Evolutionary conservation across 2,888 invertebrate species (phyloP).

Genomic region (Altica lythri): DNA sequence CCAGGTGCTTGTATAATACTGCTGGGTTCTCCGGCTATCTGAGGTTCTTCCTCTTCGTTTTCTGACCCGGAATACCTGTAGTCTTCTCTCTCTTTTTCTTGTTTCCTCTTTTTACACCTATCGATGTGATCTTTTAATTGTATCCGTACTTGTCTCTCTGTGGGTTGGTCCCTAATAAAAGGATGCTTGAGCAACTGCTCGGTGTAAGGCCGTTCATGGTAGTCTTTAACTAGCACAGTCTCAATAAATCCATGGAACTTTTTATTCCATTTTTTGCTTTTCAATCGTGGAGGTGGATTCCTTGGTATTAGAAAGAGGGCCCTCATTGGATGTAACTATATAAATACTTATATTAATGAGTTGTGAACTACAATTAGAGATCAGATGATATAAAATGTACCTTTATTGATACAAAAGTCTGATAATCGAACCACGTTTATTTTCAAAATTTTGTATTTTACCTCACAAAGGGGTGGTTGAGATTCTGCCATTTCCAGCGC

Average conservation of each 20-base stretch:
- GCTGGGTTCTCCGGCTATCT: conserved; percentile 90
- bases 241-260: conserved; percentile 98
- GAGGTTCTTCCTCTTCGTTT: conserved; percentile 94
- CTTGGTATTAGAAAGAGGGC: conserved; percentile 98
- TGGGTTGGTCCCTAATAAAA: conserved; percentile 98
- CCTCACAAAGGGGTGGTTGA: conserved; percentile 96
- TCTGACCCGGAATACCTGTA: conserved; percentile 93
- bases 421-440: too few species aligned
- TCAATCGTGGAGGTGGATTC: conserved; percentile 95
- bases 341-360: not conserved
- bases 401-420: too few species aligned
- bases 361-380: too few species aligned
- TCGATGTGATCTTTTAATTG: conserved; percentile 99
- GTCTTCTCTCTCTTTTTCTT: conserved; percentile 80
- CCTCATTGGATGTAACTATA: conserved; percentile 94
- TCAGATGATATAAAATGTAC: too few species aligned
- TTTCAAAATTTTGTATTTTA: too few species aligned
- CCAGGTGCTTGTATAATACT: conserved; percentile 90
- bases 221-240: conserved; percentile 95
- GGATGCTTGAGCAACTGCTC: conserved; percentile 97
- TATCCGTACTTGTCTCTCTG: conserved; percentile 96
- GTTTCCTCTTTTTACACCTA: conserved; percentile 92
- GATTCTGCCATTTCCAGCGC: conserved; percentile 99
- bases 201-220: conserved; percentile 97
- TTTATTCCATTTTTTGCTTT: conserved; percentile 97